phyloP scores from a whole-genome alignment of 2,888 invertebrate genomes.

The Dugesia japonica region DNA sequence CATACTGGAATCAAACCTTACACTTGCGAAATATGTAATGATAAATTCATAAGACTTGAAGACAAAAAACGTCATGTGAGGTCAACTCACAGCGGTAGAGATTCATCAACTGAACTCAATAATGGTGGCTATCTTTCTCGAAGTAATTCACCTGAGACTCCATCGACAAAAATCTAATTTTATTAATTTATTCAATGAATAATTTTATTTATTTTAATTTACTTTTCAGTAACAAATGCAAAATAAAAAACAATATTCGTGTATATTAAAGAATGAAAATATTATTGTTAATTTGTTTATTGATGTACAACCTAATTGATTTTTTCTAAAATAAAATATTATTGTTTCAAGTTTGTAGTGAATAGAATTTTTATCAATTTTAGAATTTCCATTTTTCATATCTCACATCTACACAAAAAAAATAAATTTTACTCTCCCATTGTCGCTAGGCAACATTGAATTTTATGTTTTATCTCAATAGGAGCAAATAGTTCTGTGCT shows the following conservation, averaged over 20 bases:
- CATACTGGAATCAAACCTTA: slow-evolving; percentile 35
- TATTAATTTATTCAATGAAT: not conserved
- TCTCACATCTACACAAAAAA: not conserved
- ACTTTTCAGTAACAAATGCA: too few relatives aligned
- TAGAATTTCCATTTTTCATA: not conserved
- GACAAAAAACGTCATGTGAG: slow-evolving; percentile 35
- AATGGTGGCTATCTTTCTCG: not conserved
- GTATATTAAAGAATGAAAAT: not conserved
- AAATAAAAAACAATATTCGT: too few relatives aligned
- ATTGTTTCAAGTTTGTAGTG: too few relatives aligned
- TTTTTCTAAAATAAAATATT: not conserved
- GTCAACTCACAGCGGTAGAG: not conserved
- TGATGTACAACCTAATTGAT: not conserved
- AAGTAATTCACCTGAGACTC: not conserved
- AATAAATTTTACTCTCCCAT: not conserved
- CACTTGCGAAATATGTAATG: slow-evolving; percentile 29
- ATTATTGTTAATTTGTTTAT: not conserved
- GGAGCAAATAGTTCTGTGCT: not conserved
- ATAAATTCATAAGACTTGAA: slow-evolving; percentile 35
- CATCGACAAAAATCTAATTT: not conserved
- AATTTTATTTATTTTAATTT: not conserved
- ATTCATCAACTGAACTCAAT: not conserved
- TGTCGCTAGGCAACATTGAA: not conserved
- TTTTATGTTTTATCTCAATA: not conserved
- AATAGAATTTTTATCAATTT: too few relatives aligned